Evolutionary conservation across 2,888 invertebrate genomes (phyloP).

Genomic region (Mellilla xanthometata): DNA sequence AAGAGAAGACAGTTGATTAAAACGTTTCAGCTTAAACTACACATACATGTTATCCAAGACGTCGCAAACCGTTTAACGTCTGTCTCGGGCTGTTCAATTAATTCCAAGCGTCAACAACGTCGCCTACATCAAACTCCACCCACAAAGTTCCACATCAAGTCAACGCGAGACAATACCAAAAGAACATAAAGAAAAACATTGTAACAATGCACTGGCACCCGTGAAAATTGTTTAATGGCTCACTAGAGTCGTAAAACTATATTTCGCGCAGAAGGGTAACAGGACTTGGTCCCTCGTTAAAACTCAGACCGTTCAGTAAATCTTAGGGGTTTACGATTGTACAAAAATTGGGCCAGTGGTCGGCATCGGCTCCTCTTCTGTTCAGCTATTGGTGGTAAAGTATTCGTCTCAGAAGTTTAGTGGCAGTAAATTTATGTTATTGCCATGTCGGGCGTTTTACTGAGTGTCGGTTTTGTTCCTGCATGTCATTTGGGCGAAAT

Average conservation of each 20-base stretch:
- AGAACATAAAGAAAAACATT: slow-evolving; percentile 32
- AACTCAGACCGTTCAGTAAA: slow-evolving; percentile 72
- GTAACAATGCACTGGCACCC: slow-evolving; percentile 31
- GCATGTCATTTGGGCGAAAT: slow-evolving; percentile 30
- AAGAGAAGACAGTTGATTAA: too few relatives aligned
- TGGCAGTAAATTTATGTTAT: slow-evolving; percentile 34
- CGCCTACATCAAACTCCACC: neutral
- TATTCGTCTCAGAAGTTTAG: slow-evolving; percentile 32
- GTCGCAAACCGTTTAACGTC: slow-evolving; percentile 2
- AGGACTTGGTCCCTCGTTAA: slow-evolving; percentile 66
- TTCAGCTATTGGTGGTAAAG: slow-evolving; percentile 30
- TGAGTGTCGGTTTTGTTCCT: slow-evolving; percentile 33
- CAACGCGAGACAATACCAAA: slow-evolving; percentile 14
- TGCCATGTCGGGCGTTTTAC: slow-evolving; percentile 31
- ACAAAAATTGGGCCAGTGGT: slow-evolving; percentile 66
- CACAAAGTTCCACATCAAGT: slow-evolving; percentile 16
- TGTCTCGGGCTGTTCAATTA: slow-evolving; percentile 5
- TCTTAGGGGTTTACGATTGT: slow-evolving; percentile 74
- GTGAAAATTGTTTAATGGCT: slow-evolving; percentile 56
- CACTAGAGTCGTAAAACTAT: slow-evolving; percentile 72
- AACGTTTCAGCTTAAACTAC: too few relatives aligned
- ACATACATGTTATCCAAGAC: neutral
- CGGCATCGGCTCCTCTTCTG: slow-evolving; percentile 34
- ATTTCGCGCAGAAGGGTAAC: slow-evolving; percentile 49
- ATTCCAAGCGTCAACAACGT: slow-evolving; percentile 1